Base-by-base conservation (phyloP, 2,113 vertebrate species). In the Globicephala melas region DNA sequence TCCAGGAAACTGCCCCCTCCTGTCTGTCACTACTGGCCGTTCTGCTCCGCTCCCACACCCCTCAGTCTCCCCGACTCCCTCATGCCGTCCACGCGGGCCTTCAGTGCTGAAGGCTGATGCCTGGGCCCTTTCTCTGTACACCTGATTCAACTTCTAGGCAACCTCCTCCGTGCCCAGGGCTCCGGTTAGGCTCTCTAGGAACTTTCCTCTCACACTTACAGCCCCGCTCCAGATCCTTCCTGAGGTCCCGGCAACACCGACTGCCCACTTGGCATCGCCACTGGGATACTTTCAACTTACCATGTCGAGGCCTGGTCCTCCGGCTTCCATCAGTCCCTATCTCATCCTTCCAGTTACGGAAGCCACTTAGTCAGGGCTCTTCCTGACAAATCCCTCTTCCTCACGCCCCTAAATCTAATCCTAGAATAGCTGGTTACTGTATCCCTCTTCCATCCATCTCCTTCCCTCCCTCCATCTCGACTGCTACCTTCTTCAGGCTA, bases 261-360 rank as follows among this genome's bases (percentile, higher is more conserved):
- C 58, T 41, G 63, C 1, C 31, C 25, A 12, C 4, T 6, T 26
- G 38, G 20, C 13, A 50, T 13, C 0, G 0, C 17, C 21, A 13
- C 20, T n/a, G 21, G 65, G 63, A n/a, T 55, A 41, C 11, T 55
- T 31, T 53, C 21, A 80, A 67, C 1, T 8, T 36, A 33, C 14
- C 15, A 0, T 4, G 73, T 81, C 58, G 62, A 63, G 65, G 74
- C n/a, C 81, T 9, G 71, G 18, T 83, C 67, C 41, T 68, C 31
- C 1, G 0, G 47, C 14, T 67, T 33, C 41, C 25, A 62, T 21
- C 76, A 26, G 41, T 65, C n/a, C 79, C 15, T 12, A 1, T 25
- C 26, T 91, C 89, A n/a, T 15, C 38, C 38, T 50, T 21, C 73
- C 14, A 17, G 11, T 28, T 55, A 55, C 15, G n/a, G 67, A 89